Conservation (phyloP, 2,113 vertebrate genomes). For the Oncorhynchus clarkii region DNA sequence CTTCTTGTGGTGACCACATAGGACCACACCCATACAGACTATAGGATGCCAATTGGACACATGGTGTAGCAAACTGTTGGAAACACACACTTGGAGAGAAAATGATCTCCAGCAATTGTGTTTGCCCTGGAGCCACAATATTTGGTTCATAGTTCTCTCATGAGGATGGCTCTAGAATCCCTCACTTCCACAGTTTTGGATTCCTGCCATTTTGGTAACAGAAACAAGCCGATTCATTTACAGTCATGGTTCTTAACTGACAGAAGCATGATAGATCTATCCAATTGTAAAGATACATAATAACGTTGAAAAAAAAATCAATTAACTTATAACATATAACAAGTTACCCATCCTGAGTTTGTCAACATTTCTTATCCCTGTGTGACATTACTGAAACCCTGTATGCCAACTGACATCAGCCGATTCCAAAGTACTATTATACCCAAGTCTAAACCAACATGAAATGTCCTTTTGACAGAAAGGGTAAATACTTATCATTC, state of each 20-base stretch:
- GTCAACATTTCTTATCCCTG: neutral
- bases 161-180: neutral
- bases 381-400: neutral
- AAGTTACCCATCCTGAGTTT: neutral
- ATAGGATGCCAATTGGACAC: neutral
- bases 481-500: conserved; percentile 39
- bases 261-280: conserved; percentile 54
- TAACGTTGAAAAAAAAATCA: conserved; percentile 49
- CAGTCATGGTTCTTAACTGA: conserved; percentile 46
- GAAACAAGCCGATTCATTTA: conserved; percentile 21
- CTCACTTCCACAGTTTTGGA: too few relatives aligned
- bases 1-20: neutral
- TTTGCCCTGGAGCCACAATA: conserved; percentile 9
- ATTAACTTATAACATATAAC: conserved; percentile 36
- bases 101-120: conserved; percentile 10
- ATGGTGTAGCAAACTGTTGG: neutral
- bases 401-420: neutral
- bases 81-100: too few relatives aligned
- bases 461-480: conserved; percentile 42
- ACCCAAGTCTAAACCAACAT: conserved; percentile 32
- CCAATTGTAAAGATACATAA: conserved; percentile 66
- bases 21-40: neutral
- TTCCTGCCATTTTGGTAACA: too few relatives aligned
- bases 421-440: conserved; percentile 9
- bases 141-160: neutral